A percentile compares a stretch with the other conserved stretches of the same genome.
phyloP scores from a whole-genome alignment of 2,797 vertebrate species.

The Prunella strophiata region DNA sequence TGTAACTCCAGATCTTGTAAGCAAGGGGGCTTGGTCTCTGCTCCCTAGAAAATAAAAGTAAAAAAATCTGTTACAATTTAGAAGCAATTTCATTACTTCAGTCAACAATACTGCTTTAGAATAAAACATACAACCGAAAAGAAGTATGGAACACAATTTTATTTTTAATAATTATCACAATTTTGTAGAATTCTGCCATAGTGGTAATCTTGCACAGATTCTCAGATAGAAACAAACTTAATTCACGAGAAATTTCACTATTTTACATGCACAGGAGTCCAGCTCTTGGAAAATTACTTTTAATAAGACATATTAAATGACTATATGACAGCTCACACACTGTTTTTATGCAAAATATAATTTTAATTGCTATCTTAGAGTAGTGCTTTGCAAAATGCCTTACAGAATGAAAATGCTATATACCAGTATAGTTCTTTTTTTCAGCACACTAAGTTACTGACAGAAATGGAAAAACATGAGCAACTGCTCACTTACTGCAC shows the following conservation, averaged over 20 bases:
- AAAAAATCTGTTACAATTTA: slow-evolving; percentile 47
- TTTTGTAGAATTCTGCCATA: background rate
- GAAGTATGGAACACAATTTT: background rate
- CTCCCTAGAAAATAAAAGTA: slow-evolving; percentile 78
- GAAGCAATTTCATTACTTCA: slow-evolving; percentile 23
- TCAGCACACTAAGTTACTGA: background rate
- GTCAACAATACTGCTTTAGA: slow-evolving; percentile 21
- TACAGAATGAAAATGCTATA: background rate
- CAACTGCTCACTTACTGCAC: background rate
- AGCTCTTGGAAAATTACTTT: background rate
- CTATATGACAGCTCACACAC: background rate
- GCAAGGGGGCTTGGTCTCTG: slow-evolving; percentile 86
- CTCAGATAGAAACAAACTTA: background rate
- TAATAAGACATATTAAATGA: background rate
- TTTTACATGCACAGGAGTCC: background rate
- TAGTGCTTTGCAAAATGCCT: background rate
- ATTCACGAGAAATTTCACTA: background rate
- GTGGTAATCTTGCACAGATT: background rate
- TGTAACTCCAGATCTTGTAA: slow-evolving; percentile 92
- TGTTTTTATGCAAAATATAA: background rate
- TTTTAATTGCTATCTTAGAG: background rate
- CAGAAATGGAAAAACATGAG: background rate
- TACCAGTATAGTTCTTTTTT: background rate
- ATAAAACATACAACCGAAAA: slow-evolving; percentile 24
- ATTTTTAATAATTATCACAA: background rate